Conservation (phyloP, 1,140 invertebrate species). For the Zaprionus africanus region DNA sequence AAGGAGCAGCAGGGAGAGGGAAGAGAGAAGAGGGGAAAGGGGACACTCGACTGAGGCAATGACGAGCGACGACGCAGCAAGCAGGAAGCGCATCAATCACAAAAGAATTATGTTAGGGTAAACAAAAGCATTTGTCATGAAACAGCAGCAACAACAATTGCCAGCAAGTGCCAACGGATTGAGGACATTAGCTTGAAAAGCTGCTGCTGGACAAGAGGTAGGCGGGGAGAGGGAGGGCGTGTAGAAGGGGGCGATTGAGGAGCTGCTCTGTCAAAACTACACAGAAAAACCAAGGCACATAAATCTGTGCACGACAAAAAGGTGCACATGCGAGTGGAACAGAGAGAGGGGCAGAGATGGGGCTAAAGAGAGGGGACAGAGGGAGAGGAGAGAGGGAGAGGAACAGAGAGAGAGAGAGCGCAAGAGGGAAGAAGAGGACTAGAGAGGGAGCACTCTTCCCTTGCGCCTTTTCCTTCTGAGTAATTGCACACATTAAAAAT, state of each 20-base stretch:
- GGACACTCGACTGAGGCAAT: conserved; percentile 29
- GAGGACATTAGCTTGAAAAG: conserved; percentile 77
- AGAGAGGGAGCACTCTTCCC: background rate
- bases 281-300: conserved; percentile 57
- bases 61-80: conserved; percentile 15
- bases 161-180: conserved; percentile 71
- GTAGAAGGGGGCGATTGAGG: conserved; percentile 11
- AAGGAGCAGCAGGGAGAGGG: background rate
- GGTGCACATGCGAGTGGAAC: conserved; percentile 42
- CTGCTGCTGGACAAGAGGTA: conserved; percentile 30
- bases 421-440: background rate
- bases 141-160: conserved; percentile 39
- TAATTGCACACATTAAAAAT: conserved; percentile 79
- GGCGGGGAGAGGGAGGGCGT: background rate
- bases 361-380: background rate
- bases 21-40: background rate
- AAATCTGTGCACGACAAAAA: conserved; percentile 70
- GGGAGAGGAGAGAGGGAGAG: background rate
- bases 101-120: conserved; percentile 83
- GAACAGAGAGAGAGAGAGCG: background rate
- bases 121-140: conserved; percentile 82
- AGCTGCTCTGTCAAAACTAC: conserved; percentile 40
- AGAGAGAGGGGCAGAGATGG: background rate
- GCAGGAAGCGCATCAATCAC: conserved; percentile 75
- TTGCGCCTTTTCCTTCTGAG: conserved; percentile 55